These are phyloP conservation scores for Patella depressa DNA, from an alignment of 2,888 invertebrate species.

Conservation along the genomic window DNA sequence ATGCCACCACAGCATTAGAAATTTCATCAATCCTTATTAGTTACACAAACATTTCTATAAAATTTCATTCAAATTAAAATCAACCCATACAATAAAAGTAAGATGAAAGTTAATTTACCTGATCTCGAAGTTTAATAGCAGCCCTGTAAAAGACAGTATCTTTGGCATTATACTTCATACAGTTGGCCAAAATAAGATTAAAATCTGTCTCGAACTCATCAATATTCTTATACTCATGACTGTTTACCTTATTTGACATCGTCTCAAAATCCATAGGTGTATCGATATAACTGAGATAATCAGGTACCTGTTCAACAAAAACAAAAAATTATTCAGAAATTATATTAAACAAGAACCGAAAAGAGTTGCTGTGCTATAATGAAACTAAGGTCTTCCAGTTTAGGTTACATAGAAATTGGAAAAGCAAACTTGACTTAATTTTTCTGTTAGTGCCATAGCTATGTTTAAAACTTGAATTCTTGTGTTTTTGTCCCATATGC, in stretches of 20 bases:
- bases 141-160: conserved; percentile 95
- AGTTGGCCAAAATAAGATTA: conserved; percentile 95
- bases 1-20: not conserved
- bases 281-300: conserved; percentile 87
- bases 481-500: too few species aligned
- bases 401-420: too few species aligned
- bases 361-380: too few species aligned
- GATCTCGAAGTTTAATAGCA: conserved; percentile 90
- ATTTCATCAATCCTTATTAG: too few species aligned
- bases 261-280: conserved; percentile 91
- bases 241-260: conserved; percentile 79
- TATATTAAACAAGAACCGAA: too few species aligned
- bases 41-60: too few species aligned
- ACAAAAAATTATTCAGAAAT: too few species aligned
- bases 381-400: too few species aligned
- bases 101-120: conserved; percentile 59
- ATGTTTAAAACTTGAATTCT: too few species aligned
- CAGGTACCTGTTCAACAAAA: conserved; percentile 78
- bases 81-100: not conserved
- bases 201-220: conserved; percentile 90
- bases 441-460: too few species aligned
- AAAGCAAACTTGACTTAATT: too few species aligned
- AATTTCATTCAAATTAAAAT: not conserved
- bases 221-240: conserved; percentile 74
- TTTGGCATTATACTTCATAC: conserved; percentile 93